Evolutionary conservation across 2,797 vertebrate genomes (phyloP).

Genomic region (Luscinia luscinia): DNA sequence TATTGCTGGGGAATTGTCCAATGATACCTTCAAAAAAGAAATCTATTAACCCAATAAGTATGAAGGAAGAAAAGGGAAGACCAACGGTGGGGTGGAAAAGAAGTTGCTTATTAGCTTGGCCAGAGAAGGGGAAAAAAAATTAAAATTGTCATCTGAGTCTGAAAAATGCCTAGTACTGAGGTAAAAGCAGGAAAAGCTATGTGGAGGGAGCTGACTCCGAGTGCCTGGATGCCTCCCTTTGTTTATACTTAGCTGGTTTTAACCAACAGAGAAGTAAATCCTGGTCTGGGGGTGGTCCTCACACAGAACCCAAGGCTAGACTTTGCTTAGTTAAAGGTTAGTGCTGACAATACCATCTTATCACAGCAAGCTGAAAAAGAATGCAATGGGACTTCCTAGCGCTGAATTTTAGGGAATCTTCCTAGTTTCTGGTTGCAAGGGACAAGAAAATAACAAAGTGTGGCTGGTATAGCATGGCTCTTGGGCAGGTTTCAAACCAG

Average conservation of each 20-base stretch:
- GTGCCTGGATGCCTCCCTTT: neutral
- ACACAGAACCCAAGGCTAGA: neutral
- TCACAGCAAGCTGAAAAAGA: neutral
- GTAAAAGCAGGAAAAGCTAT: neutral
- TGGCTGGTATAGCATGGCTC: neutral
- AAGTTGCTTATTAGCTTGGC: neutral
- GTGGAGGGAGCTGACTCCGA: neutral
- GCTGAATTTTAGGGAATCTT: neutral
- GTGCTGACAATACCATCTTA: constrained; percentile 4
- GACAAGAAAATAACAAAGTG: neutral
- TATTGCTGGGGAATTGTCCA: neutral
- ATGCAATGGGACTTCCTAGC: neutral
- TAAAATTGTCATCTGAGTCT: neutral
- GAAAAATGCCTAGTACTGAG: neutral
- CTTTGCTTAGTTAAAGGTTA: constrained; percentile 31
- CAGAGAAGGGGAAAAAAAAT: neutral
- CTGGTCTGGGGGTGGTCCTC: neutral
- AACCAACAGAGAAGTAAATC: neutral
- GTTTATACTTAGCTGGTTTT: neutral
- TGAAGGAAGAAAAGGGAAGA: neutral
- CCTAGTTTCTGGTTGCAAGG: neutral
- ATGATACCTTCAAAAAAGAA: neutral
- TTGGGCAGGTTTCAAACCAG: neutral
- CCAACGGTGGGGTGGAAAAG: neutral
- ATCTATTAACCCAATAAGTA: neutral